A percentile compares a stretch with the other conserved stretches of the same genome.
Evolutionary conservation across 2,888 invertebrate species (phyloP).

Genomic region (Drosophila nr. fundita): DNA sequence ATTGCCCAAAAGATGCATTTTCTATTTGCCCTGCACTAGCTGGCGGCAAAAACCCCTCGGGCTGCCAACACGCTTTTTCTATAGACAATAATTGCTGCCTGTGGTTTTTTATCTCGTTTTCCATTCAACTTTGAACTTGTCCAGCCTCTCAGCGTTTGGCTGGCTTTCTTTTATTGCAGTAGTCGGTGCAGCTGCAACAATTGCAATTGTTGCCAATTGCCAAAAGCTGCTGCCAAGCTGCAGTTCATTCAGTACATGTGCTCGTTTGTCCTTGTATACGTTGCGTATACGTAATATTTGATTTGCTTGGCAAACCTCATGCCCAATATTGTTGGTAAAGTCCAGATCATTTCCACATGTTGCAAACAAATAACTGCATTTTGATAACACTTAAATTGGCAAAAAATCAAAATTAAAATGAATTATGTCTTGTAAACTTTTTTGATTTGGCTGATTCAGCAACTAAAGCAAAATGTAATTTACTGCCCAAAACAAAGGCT

Average conservation of each 20-base stretch:
- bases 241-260: conserved; percentile 5
- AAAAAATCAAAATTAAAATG: conserved; percentile 15
- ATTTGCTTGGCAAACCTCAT: conserved; percentile 31
- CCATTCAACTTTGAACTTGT: conserved; percentile 77
- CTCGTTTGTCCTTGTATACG: conserved; percentile 41
- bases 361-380: conserved; percentile 34
- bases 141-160: conserved; percentile 38
- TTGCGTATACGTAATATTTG: conserved; percentile 66
- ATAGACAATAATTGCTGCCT: conserved; percentile 27
- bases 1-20: conserved; percentile 65
- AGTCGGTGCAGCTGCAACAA: conserved; percentile 27
- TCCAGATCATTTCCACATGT: conserved; percentile 15
- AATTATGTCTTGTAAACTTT: conserved; percentile 15
- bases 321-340: conserved; percentile 27
- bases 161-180: conserved; percentile 61
- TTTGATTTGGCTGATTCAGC: conserved; percentile 27
- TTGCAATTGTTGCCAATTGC: conserved; percentile 23
- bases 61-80: conserved; percentile 46
- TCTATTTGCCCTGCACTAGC: conserved; percentile 41
- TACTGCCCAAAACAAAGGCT: background rate
- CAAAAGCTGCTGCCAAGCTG: conserved; percentile 25
- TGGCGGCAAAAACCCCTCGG: background rate
- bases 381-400: conserved; percentile 27
- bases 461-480: background rate
- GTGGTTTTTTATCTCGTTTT: conserved; percentile 46